Evolutionary conservation across 1,140 invertebrate genomes (phyloP).

Genomic region (Drosophila grimshawi): DNA sequence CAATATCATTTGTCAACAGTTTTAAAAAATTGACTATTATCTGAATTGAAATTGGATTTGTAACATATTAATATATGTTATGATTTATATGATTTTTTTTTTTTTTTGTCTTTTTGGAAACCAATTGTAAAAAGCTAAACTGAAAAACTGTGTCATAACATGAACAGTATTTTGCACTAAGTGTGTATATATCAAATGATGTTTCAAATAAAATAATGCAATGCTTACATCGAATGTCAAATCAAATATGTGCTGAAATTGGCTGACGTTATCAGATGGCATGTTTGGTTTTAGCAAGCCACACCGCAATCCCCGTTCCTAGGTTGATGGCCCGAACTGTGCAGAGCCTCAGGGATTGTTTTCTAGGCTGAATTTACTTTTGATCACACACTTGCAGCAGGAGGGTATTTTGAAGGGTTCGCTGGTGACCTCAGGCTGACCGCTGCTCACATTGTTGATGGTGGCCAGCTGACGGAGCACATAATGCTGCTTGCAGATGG

Average conservation of each 20-base stretch:
- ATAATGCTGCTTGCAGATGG: constrained; percentile 88
- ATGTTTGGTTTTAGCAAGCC: background rate
- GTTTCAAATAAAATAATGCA: background rate
- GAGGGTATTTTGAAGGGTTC: constrained; percentile 86
- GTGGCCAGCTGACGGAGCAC: constrained; percentile 71
- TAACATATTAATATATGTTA: too few relatives aligned
- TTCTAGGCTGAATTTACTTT: constrained; percentile 44
- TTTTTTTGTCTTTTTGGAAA: too few relatives aligned
- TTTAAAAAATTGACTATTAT: too few relatives aligned
- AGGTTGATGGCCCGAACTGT: background rate
- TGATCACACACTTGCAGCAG: constrained; percentile 87
- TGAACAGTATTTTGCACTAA: background rate
- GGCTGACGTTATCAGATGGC: constrained; percentile 1
- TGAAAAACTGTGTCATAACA: background rate
- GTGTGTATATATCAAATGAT: too few relatives aligned
- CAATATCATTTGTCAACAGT: too few relatives aligned
- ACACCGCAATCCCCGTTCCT: background rate
- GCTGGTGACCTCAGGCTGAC: constrained; percentile 49
- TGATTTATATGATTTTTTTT: too few relatives aligned
- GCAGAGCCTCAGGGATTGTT: constrained; percentile 15
- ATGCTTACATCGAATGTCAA: constrained; percentile 48
- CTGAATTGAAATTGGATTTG: too few relatives aligned
- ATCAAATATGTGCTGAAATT: constrained; percentile 55
- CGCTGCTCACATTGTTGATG: constrained; percentile 42
- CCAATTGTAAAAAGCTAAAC: too few relatives aligned